Evolutionary conservation across 2,888 invertebrate species (phyloP), one percentile per base, ranked within the genome.

Genomic region (Trachelus troglodyta): DNA sequence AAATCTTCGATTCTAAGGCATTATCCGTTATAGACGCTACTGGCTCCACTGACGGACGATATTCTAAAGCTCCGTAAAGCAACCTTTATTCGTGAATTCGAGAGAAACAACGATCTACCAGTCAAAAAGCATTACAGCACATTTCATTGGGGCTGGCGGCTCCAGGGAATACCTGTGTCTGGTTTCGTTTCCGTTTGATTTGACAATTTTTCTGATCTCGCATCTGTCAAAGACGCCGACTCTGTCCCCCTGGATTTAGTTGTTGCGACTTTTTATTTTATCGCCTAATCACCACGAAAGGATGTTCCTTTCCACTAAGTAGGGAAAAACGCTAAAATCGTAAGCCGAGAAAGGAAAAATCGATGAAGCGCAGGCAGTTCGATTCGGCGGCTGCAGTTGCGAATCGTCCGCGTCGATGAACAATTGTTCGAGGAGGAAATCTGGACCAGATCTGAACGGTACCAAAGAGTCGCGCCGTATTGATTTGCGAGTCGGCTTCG

Each of bases 1-100:
- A 87, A 87, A 85, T 85, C 85, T 84, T 73, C 79, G 80, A 84
- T 84, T 85, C 84, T 80, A 85, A 83, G 81, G 83, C 82, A 82
- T 85, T 85, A 84, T 85, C 84, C 83, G 81, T 81, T 79, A 80
- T 79, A 74, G 77, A 69, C 69, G 40, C 56, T 56, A 56, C 56
- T 56, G 56, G 56, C 56, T 23, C 56, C 56, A 23, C 56, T 56
- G 56, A 56, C 9, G 23, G 56, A 56, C 56, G 56, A 56, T 56
- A 56, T 56, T 56, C 56, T 56, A 56, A 56, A 56, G 56, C 56
- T 23, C 56, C 56, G 56, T 56, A 56, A 56, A 23, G 56, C 15
- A 56, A 23, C 56, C 56, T 23, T 56, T 56, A 56, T 56, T 23
- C 56, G 56, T 23, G 56, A 23, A 56, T 23, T 56, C 56, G 9